Evolutionary conservation across 2,888 invertebrate species (phyloP).

Genomic region (Trilocha varians): DNA sequence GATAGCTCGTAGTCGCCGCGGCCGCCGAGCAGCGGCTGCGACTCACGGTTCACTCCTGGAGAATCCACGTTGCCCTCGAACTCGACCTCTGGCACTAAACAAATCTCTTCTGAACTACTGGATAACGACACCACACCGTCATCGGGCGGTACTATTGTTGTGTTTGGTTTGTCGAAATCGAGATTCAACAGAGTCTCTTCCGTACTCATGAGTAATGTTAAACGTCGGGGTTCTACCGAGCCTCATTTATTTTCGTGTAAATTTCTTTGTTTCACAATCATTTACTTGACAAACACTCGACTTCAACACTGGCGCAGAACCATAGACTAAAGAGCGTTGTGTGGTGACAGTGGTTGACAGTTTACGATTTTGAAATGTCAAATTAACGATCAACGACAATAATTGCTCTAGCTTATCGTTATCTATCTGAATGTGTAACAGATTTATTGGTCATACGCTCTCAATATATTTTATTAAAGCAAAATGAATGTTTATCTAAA

Average conservation of each 20-base stretch:
- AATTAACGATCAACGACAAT: too few relatives aligned
- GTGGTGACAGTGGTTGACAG: constrained; percentile 17
- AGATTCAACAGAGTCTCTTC: constrained; percentile 76
- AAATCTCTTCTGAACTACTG: constrained; percentile 78
- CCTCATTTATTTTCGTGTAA: constrained; percentile 68
- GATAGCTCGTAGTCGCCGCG: constrained; percentile 82
- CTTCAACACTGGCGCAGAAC: constrained; percentile 28
- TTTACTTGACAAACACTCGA: constrained; percentile 57
- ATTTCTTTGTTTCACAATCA: constrained; percentile 70
- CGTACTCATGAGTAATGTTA: constrained; percentile 74
- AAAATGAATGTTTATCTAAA: too few relatives aligned
- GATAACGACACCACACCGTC: constrained; percentile 75
- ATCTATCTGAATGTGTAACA: too few relatives aligned
- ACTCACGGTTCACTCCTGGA: constrained; percentile 89
- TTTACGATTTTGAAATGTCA: constrained; percentile 30
- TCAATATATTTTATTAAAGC: too few relatives aligned
- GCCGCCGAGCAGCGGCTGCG: constrained; percentile 93
- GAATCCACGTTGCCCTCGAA: constrained; percentile 90
- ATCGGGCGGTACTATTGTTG: constrained; percentile 62
- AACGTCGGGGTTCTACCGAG: constrained; percentile 55
- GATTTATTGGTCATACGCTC: too few relatives aligned
- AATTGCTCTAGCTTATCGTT: too few relatives aligned
- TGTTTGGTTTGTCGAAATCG: constrained; percentile 74
- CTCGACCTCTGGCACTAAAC: constrained; percentile 86
- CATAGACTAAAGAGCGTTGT: constrained; percentile 40